phyloP scores from a whole-genome alignment of 2,113 vertebrate genomes.

The Neotoma lepida region DNA sequence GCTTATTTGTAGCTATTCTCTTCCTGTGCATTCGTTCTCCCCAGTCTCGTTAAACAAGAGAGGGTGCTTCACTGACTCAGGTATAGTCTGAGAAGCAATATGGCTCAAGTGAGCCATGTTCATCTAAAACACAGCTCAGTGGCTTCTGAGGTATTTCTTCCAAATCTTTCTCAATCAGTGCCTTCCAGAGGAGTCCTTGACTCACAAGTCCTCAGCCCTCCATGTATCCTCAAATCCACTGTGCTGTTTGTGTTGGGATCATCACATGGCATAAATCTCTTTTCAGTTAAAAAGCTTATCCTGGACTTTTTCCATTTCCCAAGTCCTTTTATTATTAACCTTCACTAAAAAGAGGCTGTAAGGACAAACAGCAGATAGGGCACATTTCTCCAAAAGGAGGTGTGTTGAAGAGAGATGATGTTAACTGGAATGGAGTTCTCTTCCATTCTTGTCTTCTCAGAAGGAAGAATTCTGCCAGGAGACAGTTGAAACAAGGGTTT shows the following conservation, averaged over 20 bases:
- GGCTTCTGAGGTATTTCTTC: background rate
- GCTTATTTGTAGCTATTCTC: background rate
- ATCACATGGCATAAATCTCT: background rate
- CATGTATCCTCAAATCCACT: background rate
- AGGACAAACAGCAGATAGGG: background rate
- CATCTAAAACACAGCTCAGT: background rate
- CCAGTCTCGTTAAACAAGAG: background rate
- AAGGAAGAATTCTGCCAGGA: background rate
- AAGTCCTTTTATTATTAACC: slow-evolving; percentile 11
- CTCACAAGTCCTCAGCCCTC: background rate
- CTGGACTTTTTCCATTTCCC: slow-evolving; percentile 8
- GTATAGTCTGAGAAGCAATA: background rate
- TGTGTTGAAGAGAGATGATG: background rate
- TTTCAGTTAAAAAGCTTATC: slow-evolving; percentile 39
- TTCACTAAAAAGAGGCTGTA: background rate
- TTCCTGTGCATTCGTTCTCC: background rate
- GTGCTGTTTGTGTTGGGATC: background rate
- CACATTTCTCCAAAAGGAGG: background rate
- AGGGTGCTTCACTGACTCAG: background rate
- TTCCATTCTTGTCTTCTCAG: background rate
- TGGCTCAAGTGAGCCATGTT: background rate
- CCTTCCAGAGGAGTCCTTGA: background rate
- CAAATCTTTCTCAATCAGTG: background rate
- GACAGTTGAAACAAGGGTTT: background rate
- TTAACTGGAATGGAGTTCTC: background rate